These are phyloP conservation scores for Sarcoramphus papa DNA, from an alignment of 2,797 vertebrate genomes.

Conservation along the genomic window DNA sequence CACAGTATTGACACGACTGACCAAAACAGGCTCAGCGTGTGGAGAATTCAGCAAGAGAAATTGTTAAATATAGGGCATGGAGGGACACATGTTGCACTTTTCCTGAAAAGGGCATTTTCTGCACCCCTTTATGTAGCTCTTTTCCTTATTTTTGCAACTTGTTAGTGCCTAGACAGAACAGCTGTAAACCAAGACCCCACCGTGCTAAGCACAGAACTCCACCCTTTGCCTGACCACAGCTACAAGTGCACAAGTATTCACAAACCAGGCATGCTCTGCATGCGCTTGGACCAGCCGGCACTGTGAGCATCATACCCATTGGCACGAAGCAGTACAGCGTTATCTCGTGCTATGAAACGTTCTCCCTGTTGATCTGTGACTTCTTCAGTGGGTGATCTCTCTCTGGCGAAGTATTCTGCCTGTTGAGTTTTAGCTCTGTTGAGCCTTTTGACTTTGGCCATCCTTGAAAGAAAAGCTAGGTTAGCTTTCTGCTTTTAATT, in stretches of 20 bases:
- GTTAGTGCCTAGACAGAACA: not conserved
- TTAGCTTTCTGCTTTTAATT: not conserved
- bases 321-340: not conserved
- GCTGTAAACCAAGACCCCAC: not conserved
- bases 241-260: not conserved
- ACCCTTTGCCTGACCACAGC: not conserved
- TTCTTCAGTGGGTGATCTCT: not conserved
- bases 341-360: not conserved
- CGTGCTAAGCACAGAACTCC: not conserved
- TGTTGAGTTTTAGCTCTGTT: not conserved
- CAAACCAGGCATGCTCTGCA: not conserved
- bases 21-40: not conserved
- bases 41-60: not conserved
- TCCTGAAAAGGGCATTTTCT: not conserved
- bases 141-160: not conserved
- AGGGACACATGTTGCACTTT: not conserved
- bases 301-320: not conserved
- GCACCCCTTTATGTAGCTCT: not conserved
- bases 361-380: not conserved
- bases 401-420: not conserved
- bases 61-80: not conserved
- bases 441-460: not conserved
- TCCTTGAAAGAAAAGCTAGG: not conserved
- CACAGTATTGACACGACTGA: not conserved
- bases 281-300: rapidly evolving